These are phyloP conservation scores for Malurus alboscapulatus DNA, from an alignment of 2,113 vertebrate genomes.

Conservation along the genomic window DNA sequence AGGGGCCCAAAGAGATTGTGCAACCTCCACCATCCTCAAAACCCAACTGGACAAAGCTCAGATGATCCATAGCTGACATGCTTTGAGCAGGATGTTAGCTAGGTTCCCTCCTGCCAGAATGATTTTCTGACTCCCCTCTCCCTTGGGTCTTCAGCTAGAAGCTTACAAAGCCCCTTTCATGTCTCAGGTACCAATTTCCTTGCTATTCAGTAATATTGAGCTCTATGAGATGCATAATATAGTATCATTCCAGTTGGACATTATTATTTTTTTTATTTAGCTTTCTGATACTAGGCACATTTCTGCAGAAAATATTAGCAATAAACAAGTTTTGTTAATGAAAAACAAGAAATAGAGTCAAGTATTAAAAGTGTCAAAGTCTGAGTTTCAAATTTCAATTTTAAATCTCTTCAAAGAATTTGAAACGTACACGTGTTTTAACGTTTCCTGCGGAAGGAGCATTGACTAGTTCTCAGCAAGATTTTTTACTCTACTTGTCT, in stretches of 20 bases:
- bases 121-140: background rate
- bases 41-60: background rate
- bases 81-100: background rate
- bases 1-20: background rate
- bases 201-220: background rate
- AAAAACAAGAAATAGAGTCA: background rate
- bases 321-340: background rate
- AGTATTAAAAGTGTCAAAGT: background rate
- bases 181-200: background rate
- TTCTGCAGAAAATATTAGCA: background rate
- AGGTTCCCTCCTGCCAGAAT: background rate
- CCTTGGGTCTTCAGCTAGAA: background rate
- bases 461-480: background rate
- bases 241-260: background rate
- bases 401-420: background rate
- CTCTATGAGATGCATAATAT: accelerated
- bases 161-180: background rate
- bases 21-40: background rate
- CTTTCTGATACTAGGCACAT: background rate
- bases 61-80: background rate
- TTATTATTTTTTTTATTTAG: background rate
- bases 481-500: background rate
- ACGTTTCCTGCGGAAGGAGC: background rate
- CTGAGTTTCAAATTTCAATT: background rate
- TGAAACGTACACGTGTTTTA: background rate